Conservation (phyloP, 2,888 invertebrate genomes). For the Coleophora flavipennella region DNA sequence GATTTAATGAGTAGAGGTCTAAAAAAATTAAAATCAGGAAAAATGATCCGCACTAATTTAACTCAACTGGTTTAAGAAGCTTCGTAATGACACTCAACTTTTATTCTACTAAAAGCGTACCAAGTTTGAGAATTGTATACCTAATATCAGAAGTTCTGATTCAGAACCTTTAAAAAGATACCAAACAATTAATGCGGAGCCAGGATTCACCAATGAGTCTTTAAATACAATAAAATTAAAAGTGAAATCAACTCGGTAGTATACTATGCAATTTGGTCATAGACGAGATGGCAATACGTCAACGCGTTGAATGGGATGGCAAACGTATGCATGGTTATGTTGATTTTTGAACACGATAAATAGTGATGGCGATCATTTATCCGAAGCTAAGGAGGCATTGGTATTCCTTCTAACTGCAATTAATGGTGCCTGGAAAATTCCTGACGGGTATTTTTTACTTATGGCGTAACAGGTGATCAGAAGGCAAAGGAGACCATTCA, state of each 20-base stretch:
- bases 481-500: too few species aligned
- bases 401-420: conserved; percentile 9
- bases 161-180: conserved; percentile 1
- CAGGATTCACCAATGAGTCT: background rate
- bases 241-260: background rate
- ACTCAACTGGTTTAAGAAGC: background rate
- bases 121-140: background rate
- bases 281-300: background rate
- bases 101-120: conserved; percentile 1
- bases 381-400: background rate
- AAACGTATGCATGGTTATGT: background rate
- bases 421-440: conserved; percentile 7
- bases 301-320: conserved; percentile 3
- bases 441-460: conserved; percentile 10
- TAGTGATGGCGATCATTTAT: too few species aligned
- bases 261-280: too few species aligned
- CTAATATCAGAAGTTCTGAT: too few species aligned
- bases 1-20: background rate
- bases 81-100: background rate
- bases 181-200: background rate
- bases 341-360: too few species aligned
- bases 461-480: conserved; percentile 6
- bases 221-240: background rate
- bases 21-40: background rate
- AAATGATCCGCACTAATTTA: background rate